phyloP scores from a whole-genome alignment of 1,140 invertebrate species.

The Trachymyrmex septentrionalis region DNA sequence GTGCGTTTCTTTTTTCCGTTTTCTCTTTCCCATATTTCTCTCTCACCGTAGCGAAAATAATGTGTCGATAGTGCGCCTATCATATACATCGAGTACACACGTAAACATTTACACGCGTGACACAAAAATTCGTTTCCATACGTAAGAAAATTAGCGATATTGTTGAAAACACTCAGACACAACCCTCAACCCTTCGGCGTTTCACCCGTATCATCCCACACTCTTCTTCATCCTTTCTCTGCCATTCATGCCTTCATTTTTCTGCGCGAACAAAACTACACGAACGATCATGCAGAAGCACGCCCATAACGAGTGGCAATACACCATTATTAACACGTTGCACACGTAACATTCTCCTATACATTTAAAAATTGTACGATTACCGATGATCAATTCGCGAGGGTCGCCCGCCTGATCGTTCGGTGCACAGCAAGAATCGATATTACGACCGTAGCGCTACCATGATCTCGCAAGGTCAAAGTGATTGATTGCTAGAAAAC shows the following conservation, averaged over 20 bases:
- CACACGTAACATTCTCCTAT: constrained; percentile 73
- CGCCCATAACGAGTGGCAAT: constrained; percentile 71
- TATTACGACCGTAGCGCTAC: constrained; percentile 48
- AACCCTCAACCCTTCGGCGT: constrained; percentile 23
- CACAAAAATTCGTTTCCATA: constrained; percentile 14
- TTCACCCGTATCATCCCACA: not conserved
- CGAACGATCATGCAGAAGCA: constrained; percentile 75
- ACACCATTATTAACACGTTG: constrained; percentile 69
- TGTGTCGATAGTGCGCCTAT: constrained; percentile 66
- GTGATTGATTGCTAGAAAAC: constrained; percentile 72
- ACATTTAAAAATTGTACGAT: constrained; percentile 72
- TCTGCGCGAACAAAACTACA: constrained; percentile 61
- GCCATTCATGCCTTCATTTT: constrained; percentile 15
- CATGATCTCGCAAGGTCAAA: constrained; percentile 66
- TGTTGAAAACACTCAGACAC: constrained; percentile 66
- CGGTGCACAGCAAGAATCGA: constrained; percentile 52
- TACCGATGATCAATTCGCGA: constrained; percentile 52
- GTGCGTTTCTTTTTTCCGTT: constrained; percentile 15
- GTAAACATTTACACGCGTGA: constrained; percentile 56
- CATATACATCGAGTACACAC: constrained; percentile 71
- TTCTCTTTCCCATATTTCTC: constrained; percentile 5
- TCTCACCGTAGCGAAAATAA: constrained; percentile 70
- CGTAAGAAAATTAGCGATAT: constrained; percentile 60
- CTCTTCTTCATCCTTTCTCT: not conserved
- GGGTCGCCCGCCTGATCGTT: constrained; percentile 19